Percentiles rank a stretch among this genome's conserved stretches.
Evolutionary conservation across 1,140 invertebrate species (phyloP).

Genomic region (Musca domestica): DNA sequence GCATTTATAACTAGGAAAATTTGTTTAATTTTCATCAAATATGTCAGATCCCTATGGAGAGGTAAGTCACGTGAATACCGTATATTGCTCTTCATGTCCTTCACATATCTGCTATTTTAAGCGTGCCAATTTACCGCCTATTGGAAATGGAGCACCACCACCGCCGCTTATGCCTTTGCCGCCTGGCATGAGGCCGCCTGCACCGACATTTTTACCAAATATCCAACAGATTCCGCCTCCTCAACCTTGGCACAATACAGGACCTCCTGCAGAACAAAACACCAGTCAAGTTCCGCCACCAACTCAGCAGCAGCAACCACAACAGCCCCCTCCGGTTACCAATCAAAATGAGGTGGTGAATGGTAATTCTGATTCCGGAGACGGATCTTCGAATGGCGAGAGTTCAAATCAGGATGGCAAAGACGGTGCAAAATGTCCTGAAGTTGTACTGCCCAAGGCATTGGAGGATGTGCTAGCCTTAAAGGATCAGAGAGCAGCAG

Average conservation of each 20-base stretch:
- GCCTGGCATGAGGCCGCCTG: slow-evolving; percentile 31
- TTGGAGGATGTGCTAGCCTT: slow-evolving; percentile 85
- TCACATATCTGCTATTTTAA: not conserved
- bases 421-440: slow-evolving; percentile 46
- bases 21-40: not conserved
- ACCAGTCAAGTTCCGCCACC: slow-evolving; percentile 8
- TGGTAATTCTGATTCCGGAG: slow-evolving; percentile 23
- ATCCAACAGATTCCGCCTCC: slow-evolving; percentile 21
- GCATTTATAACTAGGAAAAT: too few relatives aligned
- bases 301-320: not conserved
- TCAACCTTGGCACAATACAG: slow-evolving; percentile 6
- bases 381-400: slow-evolving; percentile 30
- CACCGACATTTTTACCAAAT: slow-evolving; percentile 29
- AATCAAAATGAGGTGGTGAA: not conserved
- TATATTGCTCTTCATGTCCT: not conserved
- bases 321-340: slow-evolving; percentile 28
- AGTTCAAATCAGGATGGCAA: slow-evolving; percentile 32
- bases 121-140: slow-evolving; percentile 3
- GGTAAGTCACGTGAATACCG: slow-evolving; percentile 30
- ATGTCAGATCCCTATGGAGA: slow-evolving; percentile 43
- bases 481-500: slow-evolving; percentile 78
- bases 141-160: not conserved
- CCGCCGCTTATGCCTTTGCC: slow-evolving; percentile 1
- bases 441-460: slow-evolving; percentile 75
- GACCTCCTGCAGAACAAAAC: not conserved